These are phyloP conservation scores for Doryteuthis pealeii DNA, from an alignment of 1,140 invertebrate species.

Conservation along the genomic window DNA sequence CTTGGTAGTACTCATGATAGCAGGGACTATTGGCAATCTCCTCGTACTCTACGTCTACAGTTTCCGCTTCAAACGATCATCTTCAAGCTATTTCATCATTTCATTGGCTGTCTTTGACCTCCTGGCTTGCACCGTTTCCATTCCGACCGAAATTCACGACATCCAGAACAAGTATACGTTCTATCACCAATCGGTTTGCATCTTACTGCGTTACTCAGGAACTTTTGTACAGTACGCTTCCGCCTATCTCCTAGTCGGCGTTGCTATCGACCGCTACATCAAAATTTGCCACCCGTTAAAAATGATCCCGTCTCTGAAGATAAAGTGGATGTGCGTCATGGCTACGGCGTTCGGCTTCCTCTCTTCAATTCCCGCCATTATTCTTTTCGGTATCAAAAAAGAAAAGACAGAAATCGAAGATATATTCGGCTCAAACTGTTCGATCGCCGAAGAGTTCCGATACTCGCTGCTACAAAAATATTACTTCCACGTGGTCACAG, in stretches of 20 bases:
- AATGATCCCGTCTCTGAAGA: not conserved
- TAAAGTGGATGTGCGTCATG: not conserved
- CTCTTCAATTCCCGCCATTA: not conserved
- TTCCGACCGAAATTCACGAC: constrained; percentile 12
- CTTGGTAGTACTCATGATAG: not conserved
- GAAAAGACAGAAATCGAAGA: not conserved
- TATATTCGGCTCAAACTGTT: not conserved
- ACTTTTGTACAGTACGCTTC: not conserved
- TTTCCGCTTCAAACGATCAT: constrained; percentile 13
- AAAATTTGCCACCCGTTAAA: constrained; percentile 12
- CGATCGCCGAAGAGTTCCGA: not conserved
- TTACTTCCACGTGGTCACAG: constrained; percentile 20
- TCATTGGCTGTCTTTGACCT: constrained; percentile 8
- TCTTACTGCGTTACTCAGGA: not conserved
- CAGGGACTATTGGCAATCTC: constrained; percentile 6
- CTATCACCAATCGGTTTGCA: not conserved
- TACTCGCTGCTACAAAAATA: not conserved
- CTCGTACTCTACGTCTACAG: constrained; percentile 13
- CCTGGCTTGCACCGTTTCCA: not conserved
- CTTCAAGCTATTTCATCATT: constrained; percentile 14
- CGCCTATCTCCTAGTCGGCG: not conserved
- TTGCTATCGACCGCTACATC: constrained; percentile 13
- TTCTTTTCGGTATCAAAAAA: constrained; percentile 6
- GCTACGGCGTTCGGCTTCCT: not conserved
- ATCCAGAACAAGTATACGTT: constrained; percentile 7